Conservation (phyloP, 1,140 invertebrate species). For the Danaus melanippus region DNA sequence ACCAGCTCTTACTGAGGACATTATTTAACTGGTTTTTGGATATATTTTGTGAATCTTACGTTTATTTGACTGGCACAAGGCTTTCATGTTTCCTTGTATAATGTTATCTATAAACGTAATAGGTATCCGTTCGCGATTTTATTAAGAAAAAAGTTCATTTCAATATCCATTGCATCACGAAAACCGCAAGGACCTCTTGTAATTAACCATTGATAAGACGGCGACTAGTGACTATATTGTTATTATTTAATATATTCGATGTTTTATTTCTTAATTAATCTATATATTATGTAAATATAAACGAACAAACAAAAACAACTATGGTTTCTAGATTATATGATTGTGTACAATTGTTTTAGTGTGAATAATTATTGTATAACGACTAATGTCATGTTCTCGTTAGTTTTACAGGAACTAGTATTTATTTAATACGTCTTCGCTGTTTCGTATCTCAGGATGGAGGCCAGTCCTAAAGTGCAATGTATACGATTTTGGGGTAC, state of each 20-base stretch:
- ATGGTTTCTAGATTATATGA: constrained; percentile 67
- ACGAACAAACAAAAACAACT: constrained; percentile 22
- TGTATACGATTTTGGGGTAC: constrained; percentile 71
- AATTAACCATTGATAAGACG: constrained; percentile 73
- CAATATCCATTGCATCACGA: constrained; percentile 46
- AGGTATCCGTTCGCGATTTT: too few species aligned
- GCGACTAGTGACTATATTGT: constrained; percentile 72
- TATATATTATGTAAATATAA: constrained; percentile 68
- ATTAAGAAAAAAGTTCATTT: too few species aligned
- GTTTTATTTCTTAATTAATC: constrained; percentile 71
- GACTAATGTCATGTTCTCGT: constrained; percentile 35
- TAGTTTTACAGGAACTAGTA: constrained; percentile 42
- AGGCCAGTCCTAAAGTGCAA: constrained; percentile 71
- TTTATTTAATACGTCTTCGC: constrained; percentile 47
- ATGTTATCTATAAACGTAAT: too few species aligned
- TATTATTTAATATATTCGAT: constrained; percentile 74
- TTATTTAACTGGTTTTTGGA: constrained; percentile 21
- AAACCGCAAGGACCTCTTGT: constrained; percentile 73
- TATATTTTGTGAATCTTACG: neutral
- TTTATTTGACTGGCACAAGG: constrained; percentile 29
- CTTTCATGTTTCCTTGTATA: constrained; percentile 22
- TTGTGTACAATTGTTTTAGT: constrained; percentile 71
- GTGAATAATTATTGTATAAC: constrained; percentile 64
- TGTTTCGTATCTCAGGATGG: constrained; percentile 43
- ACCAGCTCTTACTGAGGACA: constrained; percentile 44